These are phyloP conservation scores for Allygus modestus DNA, from an alignment of 2,888 invertebrate species.

Conservation along the genomic window DNA sequence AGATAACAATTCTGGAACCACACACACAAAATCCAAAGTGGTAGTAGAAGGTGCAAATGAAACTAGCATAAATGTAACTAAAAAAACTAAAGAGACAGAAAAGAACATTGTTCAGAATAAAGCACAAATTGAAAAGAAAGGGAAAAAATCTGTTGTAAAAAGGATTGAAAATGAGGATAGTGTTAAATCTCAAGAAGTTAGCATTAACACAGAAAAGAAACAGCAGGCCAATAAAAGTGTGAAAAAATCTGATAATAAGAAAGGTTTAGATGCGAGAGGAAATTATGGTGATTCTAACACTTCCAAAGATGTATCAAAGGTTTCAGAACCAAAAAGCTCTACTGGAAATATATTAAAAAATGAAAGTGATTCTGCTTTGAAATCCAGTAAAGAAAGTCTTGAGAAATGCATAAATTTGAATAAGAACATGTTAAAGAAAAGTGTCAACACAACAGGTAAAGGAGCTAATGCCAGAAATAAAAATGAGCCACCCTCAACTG, in stretches of 20 bases:
- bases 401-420: background rate
- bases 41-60: background rate
- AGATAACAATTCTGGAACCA: background rate
- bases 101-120: background rate
- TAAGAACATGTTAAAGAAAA: background rate
- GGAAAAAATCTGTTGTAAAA: background rate
- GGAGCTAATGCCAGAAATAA: background rate
- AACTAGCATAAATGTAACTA: background rate
- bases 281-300: background rate
- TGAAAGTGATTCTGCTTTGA: background rate
- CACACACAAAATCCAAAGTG: background rate
- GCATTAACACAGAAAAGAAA: background rate
- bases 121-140: background rate
- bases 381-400: background rate
- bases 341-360: background rate
- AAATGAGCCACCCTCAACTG: background rate
- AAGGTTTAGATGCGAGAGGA: background rate
- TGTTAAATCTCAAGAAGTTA: background rate
- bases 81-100: constrained; percentile 12
- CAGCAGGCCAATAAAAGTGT: background rate
- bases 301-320: background rate
- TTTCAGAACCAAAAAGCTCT: background rate
- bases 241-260: background rate
- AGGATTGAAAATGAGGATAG: background rate
- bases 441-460: background rate